Percentiles rank a stretch among this genome's conserved stretches.
phyloP scores from a whole-genome alignment of 2,888 invertebrate species.

The Drosophila anceps region DNA sequence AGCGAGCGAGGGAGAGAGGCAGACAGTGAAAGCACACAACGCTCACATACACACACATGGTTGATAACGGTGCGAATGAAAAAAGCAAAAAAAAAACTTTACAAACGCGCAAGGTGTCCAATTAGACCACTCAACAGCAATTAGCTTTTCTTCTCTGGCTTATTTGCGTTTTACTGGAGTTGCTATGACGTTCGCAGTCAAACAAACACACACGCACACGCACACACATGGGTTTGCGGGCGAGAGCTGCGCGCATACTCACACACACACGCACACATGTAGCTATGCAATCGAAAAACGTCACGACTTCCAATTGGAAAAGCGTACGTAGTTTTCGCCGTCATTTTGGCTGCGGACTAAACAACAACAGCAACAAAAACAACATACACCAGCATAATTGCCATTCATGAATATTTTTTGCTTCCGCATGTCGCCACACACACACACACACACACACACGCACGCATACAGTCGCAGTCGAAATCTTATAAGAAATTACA shows the following conservation, averaged over 20 bases:
- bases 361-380: slow-evolving; percentile 43
- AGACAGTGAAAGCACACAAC: slow-evolving; percentile 12
- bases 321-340: slow-evolving; percentile 68
- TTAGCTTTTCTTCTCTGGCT: slow-evolving; percentile 60
- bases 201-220: slow-evolving; percentile 29
- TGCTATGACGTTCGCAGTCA: slow-evolving; percentile 72
- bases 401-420: slow-evolving; percentile 73
- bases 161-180: slow-evolving; percentile 78
- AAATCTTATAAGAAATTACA: slow-evolving; percentile 41
- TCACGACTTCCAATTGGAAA: slow-evolving; percentile 80
- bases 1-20: slow-evolving; percentile 41
- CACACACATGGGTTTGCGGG: slow-evolving; percentile 8
- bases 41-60: slow-evolving; percentile 42
- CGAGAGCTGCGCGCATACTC: slow-evolving; percentile 36
- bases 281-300: slow-evolving; percentile 71
- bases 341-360: slow-evolving; percentile 59
- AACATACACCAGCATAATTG: slow-evolving; percentile 64
- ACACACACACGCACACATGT: slow-evolving; percentile 15
- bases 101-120: slow-evolving; percentile 71
- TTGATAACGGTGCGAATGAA: slow-evolving; percentile 68
- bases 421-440: slow-evolving; percentile 67
- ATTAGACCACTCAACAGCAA: slow-evolving; percentile 75
- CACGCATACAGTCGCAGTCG: slow-evolving; percentile 11
- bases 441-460: slow-evolving; percentile 19
- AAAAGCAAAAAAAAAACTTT: slow-evolving; percentile 40